A percentile compares a stretch with the other conserved stretches of the same genome.
These are phyloP conservation scores for Hystrix cristata DNA, from an alignment of 2,113 vertebrate genomes.

Conservation along the genomic window DNA sequence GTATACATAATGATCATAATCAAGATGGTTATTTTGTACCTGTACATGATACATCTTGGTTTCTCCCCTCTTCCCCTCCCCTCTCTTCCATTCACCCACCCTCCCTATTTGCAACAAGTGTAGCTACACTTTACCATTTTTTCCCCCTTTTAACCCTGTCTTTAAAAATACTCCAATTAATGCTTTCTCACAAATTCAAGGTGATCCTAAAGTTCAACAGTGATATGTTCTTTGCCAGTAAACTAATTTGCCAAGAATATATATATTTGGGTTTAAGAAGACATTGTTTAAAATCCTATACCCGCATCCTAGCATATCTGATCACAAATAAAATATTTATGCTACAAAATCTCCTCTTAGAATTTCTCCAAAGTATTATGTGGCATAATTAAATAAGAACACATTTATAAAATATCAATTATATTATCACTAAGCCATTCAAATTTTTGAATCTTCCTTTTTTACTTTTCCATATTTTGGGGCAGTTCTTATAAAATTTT, in stretches of 20 bases:
- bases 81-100: no score
- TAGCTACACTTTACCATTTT: no score
- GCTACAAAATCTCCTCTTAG: not conserved
- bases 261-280: not conserved
- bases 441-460: not conserved
- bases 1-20: no score
- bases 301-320: not conserved
- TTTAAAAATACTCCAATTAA: slow-evolving; percentile 26
- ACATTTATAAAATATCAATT: not conserved
- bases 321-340: slow-evolving; percentile 8
- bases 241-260: not conserved
- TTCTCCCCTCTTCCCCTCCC: no score
- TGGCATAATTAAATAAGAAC: not conserved
- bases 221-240: not conserved
- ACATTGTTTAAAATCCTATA: not conserved
- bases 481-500: not conserved
- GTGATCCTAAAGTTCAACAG: not conserved
- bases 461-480: not conserved
- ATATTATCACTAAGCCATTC: not conserved
- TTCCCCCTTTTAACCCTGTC: not conserved
- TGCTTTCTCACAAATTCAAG: slow-evolving; percentile 2
- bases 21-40: no score
- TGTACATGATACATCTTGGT: no score
- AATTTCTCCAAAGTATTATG: not conserved
- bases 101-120: no score